Percentiles rank a stretch among this genome's conserved stretches.
Evolutionary conservation across 1,140 invertebrate species (phyloP).

Genomic region (Rhagoletis zephyria): DNA sequence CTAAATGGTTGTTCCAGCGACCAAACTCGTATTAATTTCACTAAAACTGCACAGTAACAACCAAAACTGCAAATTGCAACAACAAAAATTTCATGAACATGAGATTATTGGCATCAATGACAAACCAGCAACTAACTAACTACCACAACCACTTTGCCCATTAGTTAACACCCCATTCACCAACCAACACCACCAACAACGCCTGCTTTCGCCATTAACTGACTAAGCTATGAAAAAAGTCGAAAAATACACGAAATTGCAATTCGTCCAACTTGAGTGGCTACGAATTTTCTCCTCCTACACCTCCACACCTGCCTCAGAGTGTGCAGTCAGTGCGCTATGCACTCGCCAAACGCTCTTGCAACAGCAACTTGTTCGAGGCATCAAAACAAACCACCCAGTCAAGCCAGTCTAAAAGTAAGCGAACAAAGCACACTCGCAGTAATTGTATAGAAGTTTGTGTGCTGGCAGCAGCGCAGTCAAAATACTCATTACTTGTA

Average conservation of each 20-base stretch:
- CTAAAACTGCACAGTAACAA: neutral
- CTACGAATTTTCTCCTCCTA: neutral
- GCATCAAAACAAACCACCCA: slow-evolving; percentile 40
- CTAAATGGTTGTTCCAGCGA: slow-evolving; percentile 3
- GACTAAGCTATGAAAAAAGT: neutral
- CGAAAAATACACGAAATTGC: neutral
- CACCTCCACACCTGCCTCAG: neutral
- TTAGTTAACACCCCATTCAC: neutral
- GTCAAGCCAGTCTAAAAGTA: neutral
- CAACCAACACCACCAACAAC: neutral
- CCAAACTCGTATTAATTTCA: slow-evolving; percentile 31
- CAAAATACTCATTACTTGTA: too few relatives aligned
- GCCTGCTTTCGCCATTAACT: neutral
- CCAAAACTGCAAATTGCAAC: neutral
- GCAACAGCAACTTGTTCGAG: neutral
- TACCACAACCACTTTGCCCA: neutral
- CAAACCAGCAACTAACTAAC: neutral
- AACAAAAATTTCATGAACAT: neutral
- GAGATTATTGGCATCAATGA: slow-evolving; percentile 9
- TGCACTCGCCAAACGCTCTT: neutral
- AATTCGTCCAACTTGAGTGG: neutral
- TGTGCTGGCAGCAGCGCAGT: neutral
- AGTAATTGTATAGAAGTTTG: neutral
- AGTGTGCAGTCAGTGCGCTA: neutral
- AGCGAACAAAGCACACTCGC: neutral